phyloP scores from a whole-genome alignment of 2,113 vertebrate species.

The Hoplias malabaricus region DNA sequence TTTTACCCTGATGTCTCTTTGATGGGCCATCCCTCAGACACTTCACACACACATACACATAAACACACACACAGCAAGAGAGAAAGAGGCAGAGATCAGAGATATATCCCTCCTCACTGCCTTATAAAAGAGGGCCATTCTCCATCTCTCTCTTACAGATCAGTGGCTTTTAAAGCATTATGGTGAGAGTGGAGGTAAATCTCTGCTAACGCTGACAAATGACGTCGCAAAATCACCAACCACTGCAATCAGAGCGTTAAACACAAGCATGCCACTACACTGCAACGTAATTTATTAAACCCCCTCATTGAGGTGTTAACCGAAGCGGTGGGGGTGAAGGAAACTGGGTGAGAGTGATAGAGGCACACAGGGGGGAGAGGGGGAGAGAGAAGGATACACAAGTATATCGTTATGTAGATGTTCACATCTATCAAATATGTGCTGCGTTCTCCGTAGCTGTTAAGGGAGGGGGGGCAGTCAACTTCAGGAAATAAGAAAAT shows the following conservation, averaged over 20 bases:
- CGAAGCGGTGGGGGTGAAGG: neutral
- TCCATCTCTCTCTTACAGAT: conserved; percentile 41
- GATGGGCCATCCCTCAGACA: conserved; percentile 43
- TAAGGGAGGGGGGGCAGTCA: conserved; percentile 57
- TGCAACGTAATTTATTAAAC: conserved; percentile 21
- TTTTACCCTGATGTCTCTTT: conserved; percentile 45
- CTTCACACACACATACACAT: conserved; percentile 1
- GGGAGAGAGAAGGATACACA: neutral
- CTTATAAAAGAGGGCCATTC: conserved; percentile 11
- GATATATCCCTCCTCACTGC: conserved; percentile 21
- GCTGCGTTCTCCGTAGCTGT: conserved; percentile 40
- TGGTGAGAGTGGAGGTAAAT: conserved; percentile 40
- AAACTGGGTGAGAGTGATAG: neutral
- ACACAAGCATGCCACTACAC: conserved; percentile 20
- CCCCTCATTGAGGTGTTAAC: conserved; percentile 6
- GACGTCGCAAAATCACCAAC: conserved; percentile 10
- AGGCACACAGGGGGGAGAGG: neutral
- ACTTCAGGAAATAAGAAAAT: conserved; percentile 70
- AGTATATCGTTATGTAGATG: conserved; percentile 20
- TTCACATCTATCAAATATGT: conserved; percentile 56
- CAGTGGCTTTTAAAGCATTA: conserved; percentile 38
- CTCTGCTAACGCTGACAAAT: conserved; percentile 42
- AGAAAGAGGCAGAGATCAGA: neutral
- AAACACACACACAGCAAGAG: conserved; percentile 30
- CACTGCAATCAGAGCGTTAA: conserved; percentile 22